Evolutionary conservation across 2,113 vertebrate genomes (phyloP).

Genomic region (Climacteris rufus): DNA sequence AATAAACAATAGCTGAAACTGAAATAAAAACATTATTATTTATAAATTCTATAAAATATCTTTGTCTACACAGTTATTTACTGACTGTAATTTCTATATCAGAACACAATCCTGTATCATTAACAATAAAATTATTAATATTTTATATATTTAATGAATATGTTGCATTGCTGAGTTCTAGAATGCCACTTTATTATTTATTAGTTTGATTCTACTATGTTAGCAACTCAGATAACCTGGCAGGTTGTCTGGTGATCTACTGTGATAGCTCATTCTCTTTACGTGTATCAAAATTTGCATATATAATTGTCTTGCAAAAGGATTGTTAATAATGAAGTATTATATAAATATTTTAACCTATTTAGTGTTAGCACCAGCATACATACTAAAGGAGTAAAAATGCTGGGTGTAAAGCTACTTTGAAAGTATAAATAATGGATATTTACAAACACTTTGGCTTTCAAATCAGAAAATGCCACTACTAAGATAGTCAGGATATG

Average conservation of each 20-base stretch:
- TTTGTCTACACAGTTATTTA: background rate
- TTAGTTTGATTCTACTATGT: background rate
- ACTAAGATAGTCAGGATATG: background rate
- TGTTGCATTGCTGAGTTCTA: background rate
- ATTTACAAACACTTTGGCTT: background rate
- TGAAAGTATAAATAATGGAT: constrained; percentile 2
- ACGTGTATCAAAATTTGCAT: background rate
- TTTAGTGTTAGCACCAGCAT: background rate
- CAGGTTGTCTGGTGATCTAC: background rate
- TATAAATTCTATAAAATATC: background rate
- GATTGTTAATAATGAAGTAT: background rate
- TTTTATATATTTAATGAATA: background rate
- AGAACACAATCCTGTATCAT: background rate
- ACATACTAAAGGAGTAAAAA: background rate
- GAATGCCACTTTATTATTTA: background rate
- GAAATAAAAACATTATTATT: background rate
- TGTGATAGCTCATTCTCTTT: background rate
- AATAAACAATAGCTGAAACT: background rate
- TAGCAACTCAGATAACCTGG: background rate
- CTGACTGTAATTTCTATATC: background rate
- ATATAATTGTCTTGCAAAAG: background rate
- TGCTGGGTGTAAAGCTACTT: background rate
- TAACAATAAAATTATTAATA: background rate
- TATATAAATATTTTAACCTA: constrained; percentile 27
- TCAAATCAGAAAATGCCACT: background rate